Conservation (phyloP, 2,888 invertebrate genomes). For the Tillus elongatus region DNA sequence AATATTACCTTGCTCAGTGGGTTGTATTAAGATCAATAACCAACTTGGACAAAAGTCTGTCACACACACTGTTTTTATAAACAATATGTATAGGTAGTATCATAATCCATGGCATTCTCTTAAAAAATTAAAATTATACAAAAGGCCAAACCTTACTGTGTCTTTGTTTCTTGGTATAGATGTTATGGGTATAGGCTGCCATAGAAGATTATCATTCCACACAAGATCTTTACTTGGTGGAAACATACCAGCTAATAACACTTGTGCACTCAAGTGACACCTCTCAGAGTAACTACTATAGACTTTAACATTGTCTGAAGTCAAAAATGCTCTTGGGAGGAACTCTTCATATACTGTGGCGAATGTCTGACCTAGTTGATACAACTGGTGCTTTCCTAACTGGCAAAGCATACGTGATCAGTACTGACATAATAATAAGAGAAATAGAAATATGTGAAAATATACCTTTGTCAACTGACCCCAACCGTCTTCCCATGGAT, state of each 20-base stretch:
- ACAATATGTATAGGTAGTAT: no score
- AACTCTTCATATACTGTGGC: background rate
- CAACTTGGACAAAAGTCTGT: no score
- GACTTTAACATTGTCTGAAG: background rate
- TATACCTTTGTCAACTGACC: background rate
- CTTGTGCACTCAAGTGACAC: background rate
- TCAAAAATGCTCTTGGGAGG: background rate
- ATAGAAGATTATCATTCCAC: background rate
- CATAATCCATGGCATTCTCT: no score
- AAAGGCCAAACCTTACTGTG: no score
- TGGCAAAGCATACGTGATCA: background rate
- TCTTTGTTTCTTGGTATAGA: background rate
- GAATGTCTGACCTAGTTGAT: background rate
- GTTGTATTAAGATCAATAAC: no score
- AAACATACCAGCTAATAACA: background rate
- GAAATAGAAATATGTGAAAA: background rate
- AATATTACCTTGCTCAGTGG: no score
- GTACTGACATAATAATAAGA: background rate
- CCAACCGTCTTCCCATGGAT: background rate
- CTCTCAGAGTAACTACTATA: background rate
- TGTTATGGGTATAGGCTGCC: background rate
- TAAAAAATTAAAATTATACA: no score
- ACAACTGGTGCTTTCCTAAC: background rate
- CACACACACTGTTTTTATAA: conserved; percentile 3
- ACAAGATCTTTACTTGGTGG: background rate